Percentiles rank a stretch among this genome's conserved stretches.
These are phyloP conservation scores for Threskiornis aethiopicus DNA, from an alignment of 2,797 vertebrate species.

Conservation along the genomic window DNA sequence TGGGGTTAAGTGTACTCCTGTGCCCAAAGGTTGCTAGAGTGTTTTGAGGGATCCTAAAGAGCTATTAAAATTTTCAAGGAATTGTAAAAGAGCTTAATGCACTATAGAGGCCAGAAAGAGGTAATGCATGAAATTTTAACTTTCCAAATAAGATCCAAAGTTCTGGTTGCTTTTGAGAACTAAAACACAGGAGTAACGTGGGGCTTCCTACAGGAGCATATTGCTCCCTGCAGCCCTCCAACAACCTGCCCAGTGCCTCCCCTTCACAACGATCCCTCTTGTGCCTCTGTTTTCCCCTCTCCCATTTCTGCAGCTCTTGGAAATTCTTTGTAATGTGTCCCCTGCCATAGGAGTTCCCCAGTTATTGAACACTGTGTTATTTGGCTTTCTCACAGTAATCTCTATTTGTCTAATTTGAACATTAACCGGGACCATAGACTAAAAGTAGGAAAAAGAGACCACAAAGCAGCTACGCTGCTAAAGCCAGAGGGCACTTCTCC, in stretches of 20 bases:
- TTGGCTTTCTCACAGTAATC: neutral
- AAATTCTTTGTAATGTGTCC: neutral
- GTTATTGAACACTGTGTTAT: neutral
- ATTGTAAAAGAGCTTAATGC: neutral
- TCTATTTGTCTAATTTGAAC: neutral
- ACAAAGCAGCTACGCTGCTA: neutral
- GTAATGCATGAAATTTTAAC: neutral
- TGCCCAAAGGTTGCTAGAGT: neutral
- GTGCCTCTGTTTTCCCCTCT: neutral
- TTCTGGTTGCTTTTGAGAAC: neutral
- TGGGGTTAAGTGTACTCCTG: neutral
- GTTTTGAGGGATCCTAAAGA: neutral
- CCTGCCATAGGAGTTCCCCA: neutral
- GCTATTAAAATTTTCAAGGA: neutral
- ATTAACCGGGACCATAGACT: neutral
- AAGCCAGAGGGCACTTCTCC: neutral
- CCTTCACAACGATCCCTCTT: neutral
- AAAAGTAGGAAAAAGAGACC: neutral
- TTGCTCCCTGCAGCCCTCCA: neutral
- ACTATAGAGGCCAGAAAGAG: neutral
- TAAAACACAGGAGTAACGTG: neutral
- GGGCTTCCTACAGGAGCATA: neutral
- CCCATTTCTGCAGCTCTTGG: neutral
- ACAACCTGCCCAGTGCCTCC: neutral
- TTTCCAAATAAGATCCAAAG: neutral